Base-by-base conservation (phyloP, 2,888 invertebrate genomes). In the Lobophora halterata region DNA sequence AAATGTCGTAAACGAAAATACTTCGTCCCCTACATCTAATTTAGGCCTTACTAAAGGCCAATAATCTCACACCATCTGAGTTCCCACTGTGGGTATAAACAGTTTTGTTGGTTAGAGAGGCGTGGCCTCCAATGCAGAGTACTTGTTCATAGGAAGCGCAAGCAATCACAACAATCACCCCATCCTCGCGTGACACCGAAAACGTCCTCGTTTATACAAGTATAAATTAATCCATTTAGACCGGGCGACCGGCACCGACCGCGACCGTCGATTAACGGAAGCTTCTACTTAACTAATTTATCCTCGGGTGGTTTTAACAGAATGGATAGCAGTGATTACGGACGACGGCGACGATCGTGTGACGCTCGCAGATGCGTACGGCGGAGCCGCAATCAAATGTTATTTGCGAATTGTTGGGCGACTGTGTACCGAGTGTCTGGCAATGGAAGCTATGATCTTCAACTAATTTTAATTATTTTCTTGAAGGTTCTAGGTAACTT, bases 221-320 rank as follows among this genome's bases (percentile, higher is more conserved):
- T 88, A 88, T 88, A 88, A 88, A 88, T 88, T 88, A 88, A 88
- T 88, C 88, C 88, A 88, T 88, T 88, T 88, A 85, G 79, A 80
- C 61, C 80, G 76, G 61, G 67, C 82, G 74, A 72, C 79, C 79
- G 79, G 71, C 78, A 79, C 75, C 77, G 76, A 71, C 74, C 75
- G 70, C 75, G 76, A 74, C 78, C 73, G 83, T 75, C 88, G 88
- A 88, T 88, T 88, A 88, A 81, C 88, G 88, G 88, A 88, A 88
- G 82, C 82, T 79, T 81, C 88, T 88, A 88, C 87, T 88, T 88
- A 88, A 88, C 86, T 88, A 87, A 88, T 88, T 88, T 88, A 88
- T 79, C 72, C 81, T 79, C 81, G 85, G 87, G 85, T 85, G 80
- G 87, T 88, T 88, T 88, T 88, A 88, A 88, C 86, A 83, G 86